These are phyloP conservation scores for Rotaria socialis DNA, from an alignment of 2,888 invertebrate species.

Conservation along the genomic window DNA sequence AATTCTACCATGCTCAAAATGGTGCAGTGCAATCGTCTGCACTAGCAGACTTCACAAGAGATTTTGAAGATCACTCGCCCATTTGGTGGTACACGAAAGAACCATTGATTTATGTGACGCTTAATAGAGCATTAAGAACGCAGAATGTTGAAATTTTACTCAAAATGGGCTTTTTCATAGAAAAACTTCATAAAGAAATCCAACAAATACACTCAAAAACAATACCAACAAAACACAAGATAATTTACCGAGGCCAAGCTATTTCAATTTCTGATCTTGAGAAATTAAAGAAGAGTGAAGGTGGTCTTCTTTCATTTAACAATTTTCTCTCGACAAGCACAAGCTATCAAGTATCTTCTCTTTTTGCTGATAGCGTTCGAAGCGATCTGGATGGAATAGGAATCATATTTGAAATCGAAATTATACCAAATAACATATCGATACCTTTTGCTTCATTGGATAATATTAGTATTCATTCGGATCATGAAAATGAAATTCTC, in stretches of 20 bases:
- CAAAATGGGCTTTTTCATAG: background rate
- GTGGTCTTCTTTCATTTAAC: background rate
- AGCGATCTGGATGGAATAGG: background rate
- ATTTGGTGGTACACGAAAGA: background rate
- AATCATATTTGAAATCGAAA: background rate
- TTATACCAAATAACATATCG: too few relatives aligned
- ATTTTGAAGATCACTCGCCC: background rate
- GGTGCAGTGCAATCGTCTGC: rapidly evolving
- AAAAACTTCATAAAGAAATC: background rate
- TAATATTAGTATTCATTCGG: background rate
- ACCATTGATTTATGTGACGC: background rate
- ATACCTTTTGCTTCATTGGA: background rate
- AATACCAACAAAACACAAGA: rapidly evolving
- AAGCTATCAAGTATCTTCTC: background rate
- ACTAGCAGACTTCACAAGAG: background rate
- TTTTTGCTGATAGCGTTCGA: background rate
- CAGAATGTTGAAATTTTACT: background rate
- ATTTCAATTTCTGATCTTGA: background rate
- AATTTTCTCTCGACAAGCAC: background rate
- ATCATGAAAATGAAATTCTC: background rate
- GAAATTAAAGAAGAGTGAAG: background rate
- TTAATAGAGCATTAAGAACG: background rate
- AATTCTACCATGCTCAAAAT: background rate
- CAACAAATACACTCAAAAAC: background rate
- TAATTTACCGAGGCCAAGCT: background rate